These are phyloP conservation scores for Cryptus armator DNA, from an alignment of 2,888 invertebrate species.

Conservation along the genomic window DNA sequence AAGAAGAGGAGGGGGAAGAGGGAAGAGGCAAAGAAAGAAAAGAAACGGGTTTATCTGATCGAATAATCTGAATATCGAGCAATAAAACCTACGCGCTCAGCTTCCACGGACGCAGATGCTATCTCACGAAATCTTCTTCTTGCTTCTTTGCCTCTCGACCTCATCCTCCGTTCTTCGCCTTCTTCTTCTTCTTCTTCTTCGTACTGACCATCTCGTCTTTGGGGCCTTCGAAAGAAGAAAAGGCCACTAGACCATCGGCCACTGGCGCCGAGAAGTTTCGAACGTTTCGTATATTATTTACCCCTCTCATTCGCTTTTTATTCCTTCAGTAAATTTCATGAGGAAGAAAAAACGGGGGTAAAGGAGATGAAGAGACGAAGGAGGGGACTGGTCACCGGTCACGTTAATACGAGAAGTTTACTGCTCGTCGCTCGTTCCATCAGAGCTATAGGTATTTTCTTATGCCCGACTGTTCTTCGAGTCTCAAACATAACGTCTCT, in stretches of 20 bases:
- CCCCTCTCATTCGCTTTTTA: constrained; percentile 70
- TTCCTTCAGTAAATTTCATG: constrained; percentile 71
- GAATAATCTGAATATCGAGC: constrained; percentile 84
- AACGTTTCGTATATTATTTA: constrained; percentile 72
- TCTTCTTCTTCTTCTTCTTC: constrained; percentile 18
- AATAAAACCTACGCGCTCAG: constrained; percentile 80
- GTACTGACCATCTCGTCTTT: background rate
- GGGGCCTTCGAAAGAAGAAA: constrained; percentile 22
- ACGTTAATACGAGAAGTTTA: constrained; percentile 72
- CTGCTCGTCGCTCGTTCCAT: constrained; percentile 61
- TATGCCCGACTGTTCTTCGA: constrained; percentile 27
- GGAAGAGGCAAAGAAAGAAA: constrained; percentile 62
- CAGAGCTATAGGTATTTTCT: constrained; percentile 36
- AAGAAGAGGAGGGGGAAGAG: constrained; percentile 41
- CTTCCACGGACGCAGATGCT: constrained; percentile 78
- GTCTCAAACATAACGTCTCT: constrained; percentile 9
- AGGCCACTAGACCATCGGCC: constrained; percentile 65
- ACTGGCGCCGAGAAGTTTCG: constrained; percentile 68
- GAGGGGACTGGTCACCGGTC: constrained; percentile 63
- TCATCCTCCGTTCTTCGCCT: constrained; percentile 36
- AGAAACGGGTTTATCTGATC: constrained; percentile 80
- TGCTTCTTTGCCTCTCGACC: constrained; percentile 51
- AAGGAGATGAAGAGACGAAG: constrained; percentile 7
- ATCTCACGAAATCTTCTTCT: constrained; percentile 75
- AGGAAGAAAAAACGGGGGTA: constrained; percentile 49